A percentile compares a stretch with the other conserved stretches of the same genome.
Conservation (phyloP, 2,888 invertebrate species). For the Lasioglossum figueresi region DNA sequence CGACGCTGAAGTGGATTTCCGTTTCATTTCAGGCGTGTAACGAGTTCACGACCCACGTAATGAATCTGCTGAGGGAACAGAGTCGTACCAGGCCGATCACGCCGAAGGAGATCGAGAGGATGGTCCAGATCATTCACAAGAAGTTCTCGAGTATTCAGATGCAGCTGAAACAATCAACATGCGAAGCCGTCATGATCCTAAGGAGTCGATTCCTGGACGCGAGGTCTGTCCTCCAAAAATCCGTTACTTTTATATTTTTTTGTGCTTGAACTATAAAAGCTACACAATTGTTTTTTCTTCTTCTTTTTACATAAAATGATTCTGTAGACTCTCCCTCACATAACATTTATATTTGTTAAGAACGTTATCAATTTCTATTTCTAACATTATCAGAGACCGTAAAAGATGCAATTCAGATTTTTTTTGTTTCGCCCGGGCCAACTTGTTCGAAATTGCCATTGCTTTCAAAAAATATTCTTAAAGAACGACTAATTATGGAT, state of each 20-base stretch:
- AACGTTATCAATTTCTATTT: no score
- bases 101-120: slow-evolving; percentile 99
- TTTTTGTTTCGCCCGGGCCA: neutral
- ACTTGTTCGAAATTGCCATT: neutral
- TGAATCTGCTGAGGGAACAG: slow-evolving; percentile 98
- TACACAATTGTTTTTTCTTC: neutral
- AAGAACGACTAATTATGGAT: neutral
- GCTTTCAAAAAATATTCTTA: neutral
- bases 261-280: neutral
- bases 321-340: neutral
- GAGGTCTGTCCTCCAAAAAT: slow-evolving; percentile 83
- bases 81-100: slow-evolving; percentile 99
- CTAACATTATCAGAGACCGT: neutral
- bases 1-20: neutral
- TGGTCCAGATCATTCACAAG: slow-evolving; percentile 99
- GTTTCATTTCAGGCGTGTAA: slow-evolving; percentile 93
- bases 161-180: slow-evolving; percentile 99
- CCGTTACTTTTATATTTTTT: neutral
- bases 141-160: slow-evolving; percentile 99
- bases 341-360: no score
- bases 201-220: slow-evolving; percentile 92
- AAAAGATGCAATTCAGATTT: neutral
- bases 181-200: slow-evolving; percentile 99
- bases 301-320: neutral
- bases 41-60: slow-evolving; percentile 99